These are phyloP conservation scores for Lipophrys pholis DNA, from an alignment of 2,113 vertebrate species.

Conservation along the genomic window DNA sequence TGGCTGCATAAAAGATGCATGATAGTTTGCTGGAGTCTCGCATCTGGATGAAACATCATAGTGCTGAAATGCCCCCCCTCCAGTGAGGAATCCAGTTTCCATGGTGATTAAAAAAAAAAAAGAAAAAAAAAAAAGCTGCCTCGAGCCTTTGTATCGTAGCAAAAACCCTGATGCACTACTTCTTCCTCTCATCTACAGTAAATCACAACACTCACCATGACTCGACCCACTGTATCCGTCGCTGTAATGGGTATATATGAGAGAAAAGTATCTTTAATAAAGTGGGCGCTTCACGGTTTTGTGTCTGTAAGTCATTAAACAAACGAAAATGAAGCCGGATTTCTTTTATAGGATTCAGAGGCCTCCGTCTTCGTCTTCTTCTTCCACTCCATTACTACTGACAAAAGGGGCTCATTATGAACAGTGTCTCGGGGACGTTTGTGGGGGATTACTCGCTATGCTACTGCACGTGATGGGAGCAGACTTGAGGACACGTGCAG, in stretches of 20 bases:
- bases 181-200: constrained; percentile 30
- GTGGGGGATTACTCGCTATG: too few species aligned
- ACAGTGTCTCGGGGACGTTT: too few species aligned
- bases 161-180: constrained; percentile 39
- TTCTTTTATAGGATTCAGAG: constrained; percentile 2
- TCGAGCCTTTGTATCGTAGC: constrained; percentile 39
- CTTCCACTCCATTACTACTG: background rate
- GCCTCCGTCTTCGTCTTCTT: background rate
- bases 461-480: constrained; percentile 9
- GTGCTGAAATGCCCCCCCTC: constrained; percentile 30
- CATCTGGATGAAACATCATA: constrained; percentile 55
- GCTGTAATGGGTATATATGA: constrained; percentile 17
- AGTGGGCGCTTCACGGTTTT: constrained; percentile 21
- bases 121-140: constrained; percentile 40
- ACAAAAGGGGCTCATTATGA: constrained; percentile 8
- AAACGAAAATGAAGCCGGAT: background rate
- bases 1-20: constrained; percentile 39
- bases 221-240: constrained; percentile 18
- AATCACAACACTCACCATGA: background rate
- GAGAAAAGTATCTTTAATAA: constrained; percentile 53
- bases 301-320: constrained; percentile 19
- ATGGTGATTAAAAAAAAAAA: constrained; percentile 67
- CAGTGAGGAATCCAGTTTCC: constrained; percentile 66
- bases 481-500: constrained; percentile 1
- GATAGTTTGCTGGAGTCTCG: constrained; percentile 43